Base-by-base conservation (phyloP, 2,888 invertebrate genomes). In the Apamea monoglypha region DNA sequence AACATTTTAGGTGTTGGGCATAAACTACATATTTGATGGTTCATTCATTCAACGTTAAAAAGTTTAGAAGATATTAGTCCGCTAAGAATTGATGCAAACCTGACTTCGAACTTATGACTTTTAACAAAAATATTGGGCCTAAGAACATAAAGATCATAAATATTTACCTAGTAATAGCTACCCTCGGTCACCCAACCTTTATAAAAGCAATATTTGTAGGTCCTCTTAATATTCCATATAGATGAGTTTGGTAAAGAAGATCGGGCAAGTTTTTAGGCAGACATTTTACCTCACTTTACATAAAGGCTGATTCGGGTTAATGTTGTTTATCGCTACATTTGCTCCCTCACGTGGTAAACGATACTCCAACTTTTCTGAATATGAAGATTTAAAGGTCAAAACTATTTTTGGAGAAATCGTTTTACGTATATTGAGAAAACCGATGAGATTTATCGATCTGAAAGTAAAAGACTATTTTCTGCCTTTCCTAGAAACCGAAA, bases 301-400 rank as follows among this genome's bases (percentile, higher is more conserved):
- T 78, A 84, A 75, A 72, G 36, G 74, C 74, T 71, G 67, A n/a
- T 69, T 78, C 14, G 36, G 74, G 74, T 66, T 69, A 82, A 74
- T 71, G 47, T 72, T 73, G 47, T 83, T 84, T 86, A 84, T 84
- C 44, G 56, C 53, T 61, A 75, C 36, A 78, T 66, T 78, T 32
- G 59, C 21, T 69, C n/a, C 44, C 47, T 40, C 32, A 71, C 32
- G 70, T 29, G 47, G 64, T 53, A 75, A 81, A 29, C 29, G 61
- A 73, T 47, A 61, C n/a, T 50, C 50, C 1, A 53, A 59, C 16
- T 66, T 56, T 66, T 50, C 36, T 36, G 59, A 73, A 63, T 74
- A 71, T 61, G n/a, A 76, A 82, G 12, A 82, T 75, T 64, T 80
- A 68, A 44, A 64, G 74, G 32, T 29, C 3, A 18, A 69, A 56